phyloP scores from a whole-genome alignment of 2,888 invertebrate species.

The Luperina testacea region DNA sequence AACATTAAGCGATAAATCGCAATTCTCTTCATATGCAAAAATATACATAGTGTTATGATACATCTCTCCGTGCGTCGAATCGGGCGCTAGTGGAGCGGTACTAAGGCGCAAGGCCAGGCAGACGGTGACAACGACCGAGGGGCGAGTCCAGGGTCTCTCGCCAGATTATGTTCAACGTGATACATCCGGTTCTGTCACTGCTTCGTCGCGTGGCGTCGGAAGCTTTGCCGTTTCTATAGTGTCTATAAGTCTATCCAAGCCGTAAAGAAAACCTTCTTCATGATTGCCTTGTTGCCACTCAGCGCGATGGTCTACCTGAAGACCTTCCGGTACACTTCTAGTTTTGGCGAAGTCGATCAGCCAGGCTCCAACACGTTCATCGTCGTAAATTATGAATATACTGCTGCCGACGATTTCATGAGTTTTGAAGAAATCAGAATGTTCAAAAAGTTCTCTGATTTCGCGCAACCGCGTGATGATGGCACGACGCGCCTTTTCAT shows the following conservation, averaged over 20 bases:
- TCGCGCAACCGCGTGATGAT: constrained; percentile 93
- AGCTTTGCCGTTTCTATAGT: constrained; percentile 87
- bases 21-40: constrained; percentile 83
- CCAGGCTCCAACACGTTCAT: constrained; percentile 97
- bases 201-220: constrained; percentile 72
- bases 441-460: constrained; percentile 94
- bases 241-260: constrained; percentile 97
- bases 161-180: constrained; percentile 82
- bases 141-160: constrained; percentile 84
- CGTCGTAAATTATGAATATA: constrained; percentile 97
- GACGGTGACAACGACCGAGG: constrained; percentile 79
- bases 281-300: constrained; percentile 98
- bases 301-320: constrained; percentile 93
- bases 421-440: constrained; percentile 95
- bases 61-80: constrained; percentile 82
- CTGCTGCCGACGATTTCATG: constrained; percentile 99
- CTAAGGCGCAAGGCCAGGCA: constrained; percentile 76
- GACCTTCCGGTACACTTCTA: constrained; percentile 92
- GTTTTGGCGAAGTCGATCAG: constrained; percentile 99
- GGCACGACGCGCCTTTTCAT: constrained; percentile 92
- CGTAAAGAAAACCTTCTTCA: constrained; percentile 98
- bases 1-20: constrained; percentile 82
- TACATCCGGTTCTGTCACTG: constrained; percentile 83
- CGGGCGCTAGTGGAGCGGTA: constrained; percentile 73
- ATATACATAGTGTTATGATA: constrained; percentile 75